Evolutionary conservation across 2,113 vertebrate genomes (phyloP), one percentile per base, ranked within the genome.

Genomic region (Bubo scandiacus): DNA sequence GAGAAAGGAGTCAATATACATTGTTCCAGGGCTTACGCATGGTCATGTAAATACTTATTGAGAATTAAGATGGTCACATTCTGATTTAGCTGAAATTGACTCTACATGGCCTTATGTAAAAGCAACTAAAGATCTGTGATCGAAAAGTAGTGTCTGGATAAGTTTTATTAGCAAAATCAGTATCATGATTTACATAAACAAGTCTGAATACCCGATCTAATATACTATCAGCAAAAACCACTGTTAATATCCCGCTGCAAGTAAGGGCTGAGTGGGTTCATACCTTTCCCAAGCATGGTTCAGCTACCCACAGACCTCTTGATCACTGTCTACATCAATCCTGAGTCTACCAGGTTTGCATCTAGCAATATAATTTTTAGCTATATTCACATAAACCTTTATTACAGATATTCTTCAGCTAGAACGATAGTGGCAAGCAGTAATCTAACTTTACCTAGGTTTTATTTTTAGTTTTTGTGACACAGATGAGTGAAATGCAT

Each of bases 391-490:
- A 3, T 34, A 92, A 88, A 71, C 6, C 22, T 80, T 90, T 58
- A 38, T 42, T 62, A 21, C 23, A 86, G 30, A 42, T 55, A 80
- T 19, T 71, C 62, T 77, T 49, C 62, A 62, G 42, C 51, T 62
- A 59, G 13, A 26, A 40, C 78, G 86, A 74, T 3, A 91, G 32
- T 65, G 55, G 26, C n/a, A 79, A 83, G 55, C 4, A 91, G 62
- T 63, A 91, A 40, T 3, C 11, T 66, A n/a, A 29, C 9, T 81
- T 93, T 59, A 15, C 40, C 27, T 68, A 18, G 55, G 29, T 81
- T 86, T 94, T 93, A 71, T 91, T 94, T 93, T 94, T 61, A 94
- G 59, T 9, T 81, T 80, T 91, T 72, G 57, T 79, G 87, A 94
- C 66, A 91, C 45, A 89, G 78, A 92, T 91, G 34, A 81, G 52